A percentile compares a stretch with the other conserved stretches of the same genome.
These are phyloP conservation scores for Cairina moschata DNA, from an alignment of 2,113 vertebrate species.

Conservation along the genomic window DNA sequence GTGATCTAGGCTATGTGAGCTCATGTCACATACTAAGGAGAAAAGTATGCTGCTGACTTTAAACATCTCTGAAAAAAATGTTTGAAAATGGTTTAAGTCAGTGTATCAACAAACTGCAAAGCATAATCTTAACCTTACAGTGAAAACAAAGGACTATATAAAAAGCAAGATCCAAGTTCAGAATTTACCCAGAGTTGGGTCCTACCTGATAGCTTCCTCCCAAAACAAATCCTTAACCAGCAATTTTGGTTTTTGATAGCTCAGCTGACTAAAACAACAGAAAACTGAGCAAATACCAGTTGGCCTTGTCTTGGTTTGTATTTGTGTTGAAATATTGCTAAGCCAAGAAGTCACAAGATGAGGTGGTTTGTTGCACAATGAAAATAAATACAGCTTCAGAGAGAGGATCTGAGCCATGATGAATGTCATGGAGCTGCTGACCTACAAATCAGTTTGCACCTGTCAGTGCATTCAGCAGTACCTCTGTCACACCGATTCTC, in stretches of 20 bases:
- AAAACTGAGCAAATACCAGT: not conserved
- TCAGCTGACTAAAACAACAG: not conserved
- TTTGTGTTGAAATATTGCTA: conserved; percentile 2
- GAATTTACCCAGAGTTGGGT: not conserved
- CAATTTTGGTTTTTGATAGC: not conserved
- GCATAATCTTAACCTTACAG: not conserved
- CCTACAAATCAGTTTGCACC: not conserved
- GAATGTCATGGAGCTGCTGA: not conserved
- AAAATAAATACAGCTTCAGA: not conserved
- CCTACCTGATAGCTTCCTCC: not conserved
- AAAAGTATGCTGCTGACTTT: not conserved
- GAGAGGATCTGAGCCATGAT: not conserved
- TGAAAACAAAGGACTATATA: not conserved
- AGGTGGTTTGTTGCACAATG: not conserved
- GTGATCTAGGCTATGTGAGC: not conserved
- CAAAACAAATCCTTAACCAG: not conserved
- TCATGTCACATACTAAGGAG: not conserved
- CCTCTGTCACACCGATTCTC: not conserved
- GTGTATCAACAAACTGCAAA: not conserved
- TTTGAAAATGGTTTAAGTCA: not conserved
- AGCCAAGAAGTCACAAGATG: not conserved
- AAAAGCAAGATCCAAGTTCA: not conserved
- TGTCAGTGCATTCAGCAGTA: not conserved
- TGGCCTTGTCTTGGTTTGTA: not conserved
- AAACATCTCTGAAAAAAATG: not conserved